Base-by-base conservation (phyloP, 2,797 vertebrate species). In the Geotrypetes seraphini region DNA sequence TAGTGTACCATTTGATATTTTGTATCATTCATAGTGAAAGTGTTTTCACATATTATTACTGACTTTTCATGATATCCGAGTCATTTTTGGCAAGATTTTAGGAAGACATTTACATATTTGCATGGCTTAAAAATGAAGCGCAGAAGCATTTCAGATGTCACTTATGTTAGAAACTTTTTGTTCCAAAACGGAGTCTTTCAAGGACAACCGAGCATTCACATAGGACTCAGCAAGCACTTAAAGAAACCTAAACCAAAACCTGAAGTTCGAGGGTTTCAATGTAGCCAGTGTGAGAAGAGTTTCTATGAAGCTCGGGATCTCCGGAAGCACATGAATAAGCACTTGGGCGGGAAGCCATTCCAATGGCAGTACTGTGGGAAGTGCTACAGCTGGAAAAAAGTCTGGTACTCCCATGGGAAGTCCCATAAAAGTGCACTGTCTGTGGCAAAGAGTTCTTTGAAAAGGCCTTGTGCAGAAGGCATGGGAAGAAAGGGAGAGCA, bases 381-480 rank as follows among this genome's bases (percentile, higher is more conserved):
- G 39, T 93, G 91, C 60, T 99, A 99, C 54, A 99, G 93, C 68
- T 99, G 96, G 96, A 99, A 99, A 78, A 99, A 99, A 53, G 96
- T 99, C 66, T 99, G 94, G 96, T 99, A 99, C 75, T 97, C 94
- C 1, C 95, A 98, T 12, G 93, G 99, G 14, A 98, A 98, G 66
- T 97, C 96, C 16, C 96, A 98, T 79, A n/a, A n/a, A n/a, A n/a
- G n/a, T n/a, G n/a, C n/a, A n/a, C n/a, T n/a, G n/a, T n/a, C n/a
- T n/a, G n/a, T n/a, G n/a, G n/a, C n/a, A n/a, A n/a, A n/a, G n/a
- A n/a, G n/a, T n/a, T n/a, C n/a, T n/a, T n/a, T n/a, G n/a, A n/a
- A n/a, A n/a, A n/a, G n/a, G n/a, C n/a, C n/a, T n/a, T n/a, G n/a
- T n/a, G n/a, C n/a, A n/a, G n/a, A n/a, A n/a, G n/a, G n/a, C n/a